Evolutionary conservation across 2,888 invertebrate species (phyloP), one percentile per base, ranked within the genome.

Genomic region (Cheiracanthium punctorium): DNA sequence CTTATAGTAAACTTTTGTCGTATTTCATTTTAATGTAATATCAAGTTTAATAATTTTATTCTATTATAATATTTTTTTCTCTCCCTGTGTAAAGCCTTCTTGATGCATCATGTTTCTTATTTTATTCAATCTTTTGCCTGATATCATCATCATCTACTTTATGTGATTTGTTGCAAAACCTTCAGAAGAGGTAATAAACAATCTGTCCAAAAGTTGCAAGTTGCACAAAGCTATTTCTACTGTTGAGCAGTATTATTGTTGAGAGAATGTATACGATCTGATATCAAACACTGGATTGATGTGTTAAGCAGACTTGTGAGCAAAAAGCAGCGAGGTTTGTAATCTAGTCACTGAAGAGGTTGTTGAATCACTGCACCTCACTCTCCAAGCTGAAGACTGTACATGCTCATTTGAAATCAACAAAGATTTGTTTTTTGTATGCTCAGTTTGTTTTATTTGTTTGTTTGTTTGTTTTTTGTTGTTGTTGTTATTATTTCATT

Each of bases 311-410:
- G 71, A 2, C 17, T 48, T 37, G 8, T 48, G 8, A 17, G 17
- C 17, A 17, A 2, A 2, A 24, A 24, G 58, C 24, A 7, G 58
- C 20, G 5, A 58, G 24, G 76, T 67, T 77, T 82, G 82, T 74
- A 72, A 71, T 82, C 82, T 82, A 82, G 82, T 82, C 82, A 82
- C 41, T 74, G 80, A 69, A 69, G 33, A 69, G 41, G 69, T 30
- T n/a, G 14, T 70, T 70, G 24, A 14, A 70, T 37, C 29, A 29
- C 29, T 41, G 41, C 41, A 70, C 41, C 37, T 70, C 70, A 20
- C 41, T 24, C 14, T 41, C n/a, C 24, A 70, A 24, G 24, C 20
- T 32, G 12, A 69, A 69, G 20, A 17, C 20, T 41, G 37, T 70
- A 70, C 12, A 33, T 37, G 37, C 37, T 70, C 70, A 28, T 37